phyloP scores from a whole-genome alignment of 2,113 vertebrate species.

The Catharus fuscescens region DNA sequence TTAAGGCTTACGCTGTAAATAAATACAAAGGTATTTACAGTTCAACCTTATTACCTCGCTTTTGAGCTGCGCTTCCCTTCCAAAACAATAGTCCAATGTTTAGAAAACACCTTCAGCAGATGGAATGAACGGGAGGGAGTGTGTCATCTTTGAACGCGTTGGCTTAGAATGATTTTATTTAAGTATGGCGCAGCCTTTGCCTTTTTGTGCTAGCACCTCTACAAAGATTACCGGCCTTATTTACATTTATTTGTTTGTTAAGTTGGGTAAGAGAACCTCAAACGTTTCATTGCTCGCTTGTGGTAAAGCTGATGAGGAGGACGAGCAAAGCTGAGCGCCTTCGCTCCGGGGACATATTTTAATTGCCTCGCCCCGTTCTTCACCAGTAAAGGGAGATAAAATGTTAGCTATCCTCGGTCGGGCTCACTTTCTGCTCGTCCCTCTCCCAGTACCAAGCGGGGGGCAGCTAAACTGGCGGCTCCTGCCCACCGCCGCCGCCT shows the following conservation, averaged over 20 bases:
- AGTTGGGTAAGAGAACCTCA: neutral
- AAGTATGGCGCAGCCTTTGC: neutral
- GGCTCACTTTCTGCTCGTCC: neutral
- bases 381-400: neutral
- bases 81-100: neutral
- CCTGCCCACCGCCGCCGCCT: neutral
- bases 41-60: slow-evolving; percentile 58
- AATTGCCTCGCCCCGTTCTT: neutral
- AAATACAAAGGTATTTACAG: slow-evolving; percentile 76
- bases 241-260: neutral
- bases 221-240: neutral
- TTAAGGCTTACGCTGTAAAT: slow-evolving; percentile 77
- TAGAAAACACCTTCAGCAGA: neutral
- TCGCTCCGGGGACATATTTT: neutral
- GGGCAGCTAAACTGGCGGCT: neutral
- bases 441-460: too few species aligned
- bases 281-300: neutral
- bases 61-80: slow-evolving; percentile 36
- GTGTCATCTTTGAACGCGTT: neutral
- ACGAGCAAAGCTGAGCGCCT: neutral
- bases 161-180: neutral
- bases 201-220: neutral
- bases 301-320: neutral
- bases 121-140: neutral
- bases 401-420: neutral